Percentiles rank a stretch among this genome's conserved stretches.
These are phyloP conservation scores for Pseudomyrmex dendroicus DNA, from an alignment of 1,140 invertebrate genomes.

Conservation along the genomic window DNA sequence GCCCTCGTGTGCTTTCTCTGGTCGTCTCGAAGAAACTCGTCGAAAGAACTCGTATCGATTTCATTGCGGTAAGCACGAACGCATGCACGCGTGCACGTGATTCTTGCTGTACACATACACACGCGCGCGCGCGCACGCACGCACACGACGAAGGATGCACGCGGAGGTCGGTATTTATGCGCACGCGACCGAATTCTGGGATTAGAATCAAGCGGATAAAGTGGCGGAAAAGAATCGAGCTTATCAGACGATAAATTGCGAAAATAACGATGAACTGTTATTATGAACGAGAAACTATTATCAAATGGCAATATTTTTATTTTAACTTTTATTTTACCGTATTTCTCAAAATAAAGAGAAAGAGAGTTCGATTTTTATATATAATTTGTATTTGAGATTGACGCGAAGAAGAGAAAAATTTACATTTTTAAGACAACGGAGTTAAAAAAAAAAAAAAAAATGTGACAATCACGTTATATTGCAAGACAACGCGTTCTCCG, in stretches of 20 bases:
- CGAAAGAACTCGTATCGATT: conserved; percentile 66
- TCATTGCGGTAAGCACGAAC: conserved; percentile 63
- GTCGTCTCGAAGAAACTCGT: conserved; percentile 49
- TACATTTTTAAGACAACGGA: background rate
- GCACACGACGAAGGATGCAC: background rate
- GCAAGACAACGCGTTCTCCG: background rate
- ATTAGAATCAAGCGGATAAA: conserved; percentile 52
- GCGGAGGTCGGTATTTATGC: conserved; percentile 53
- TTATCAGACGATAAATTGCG: conserved; percentile 7
- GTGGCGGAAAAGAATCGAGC: conserved; percentile 48
- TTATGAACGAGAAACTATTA: background rate
- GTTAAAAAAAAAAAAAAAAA: background rate
- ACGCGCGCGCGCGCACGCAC: background rate
- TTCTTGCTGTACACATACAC: background rate
- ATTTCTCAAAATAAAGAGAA: too few species aligned
- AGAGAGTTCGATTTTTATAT: too few species aligned
- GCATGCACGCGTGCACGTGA: conserved; percentile 49
- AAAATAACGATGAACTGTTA: conserved; percentile 23
- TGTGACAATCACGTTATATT: background rate
- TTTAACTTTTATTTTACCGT: background rate
- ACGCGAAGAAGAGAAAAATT: background rate
- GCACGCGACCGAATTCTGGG: conserved; percentile 37
- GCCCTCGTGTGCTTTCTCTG: background rate
- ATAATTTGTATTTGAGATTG: too few species aligned
- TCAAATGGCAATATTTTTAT: conserved; percentile 1